A percentile compares a stretch with the other conserved stretches of the same genome.
Evolutionary conservation across 2,113 vertebrate genomes (phyloP).

Genomic region (Hylia prasina): DNA sequence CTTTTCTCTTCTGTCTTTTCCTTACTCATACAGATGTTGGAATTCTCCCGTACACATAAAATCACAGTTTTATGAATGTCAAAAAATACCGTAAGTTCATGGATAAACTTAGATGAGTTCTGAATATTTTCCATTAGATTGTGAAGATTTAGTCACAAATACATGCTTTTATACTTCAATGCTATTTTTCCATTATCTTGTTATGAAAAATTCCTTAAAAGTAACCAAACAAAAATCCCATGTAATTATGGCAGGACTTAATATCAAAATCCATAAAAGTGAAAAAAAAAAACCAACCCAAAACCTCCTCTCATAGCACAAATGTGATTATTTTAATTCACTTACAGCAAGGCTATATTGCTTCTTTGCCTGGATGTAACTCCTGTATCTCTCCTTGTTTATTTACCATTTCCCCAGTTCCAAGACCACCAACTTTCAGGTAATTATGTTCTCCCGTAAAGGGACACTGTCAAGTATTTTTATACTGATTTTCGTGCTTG

Average conservation of each 20-base stretch:
- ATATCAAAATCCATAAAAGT: background rate
- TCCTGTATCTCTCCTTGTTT: background rate
- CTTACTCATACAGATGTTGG: background rate
- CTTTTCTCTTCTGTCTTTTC: background rate
- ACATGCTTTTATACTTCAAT: background rate
- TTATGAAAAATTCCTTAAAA: background rate
- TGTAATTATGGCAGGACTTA: background rate
- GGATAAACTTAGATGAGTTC: background rate
- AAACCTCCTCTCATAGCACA: background rate
- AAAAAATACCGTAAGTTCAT: background rate
- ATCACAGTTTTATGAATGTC: background rate
- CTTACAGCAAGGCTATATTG: background rate
- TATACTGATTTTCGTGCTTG: background rate
- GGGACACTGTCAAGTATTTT: conserved; percentile 10
- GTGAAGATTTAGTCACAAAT: background rate
- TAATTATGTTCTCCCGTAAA: background rate
- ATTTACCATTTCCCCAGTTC: background rate
- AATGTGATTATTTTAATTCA: background rate
- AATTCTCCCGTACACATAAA: background rate
- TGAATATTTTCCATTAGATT: background rate
- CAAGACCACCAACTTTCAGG: background rate
- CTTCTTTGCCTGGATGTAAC: background rate
- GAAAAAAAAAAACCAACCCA: background rate
- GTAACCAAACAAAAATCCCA: background rate
- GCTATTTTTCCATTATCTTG: background rate